Conservation (phyloP, 2,113 vertebrate genomes). For the Scartelaos histophorus region DNA sequence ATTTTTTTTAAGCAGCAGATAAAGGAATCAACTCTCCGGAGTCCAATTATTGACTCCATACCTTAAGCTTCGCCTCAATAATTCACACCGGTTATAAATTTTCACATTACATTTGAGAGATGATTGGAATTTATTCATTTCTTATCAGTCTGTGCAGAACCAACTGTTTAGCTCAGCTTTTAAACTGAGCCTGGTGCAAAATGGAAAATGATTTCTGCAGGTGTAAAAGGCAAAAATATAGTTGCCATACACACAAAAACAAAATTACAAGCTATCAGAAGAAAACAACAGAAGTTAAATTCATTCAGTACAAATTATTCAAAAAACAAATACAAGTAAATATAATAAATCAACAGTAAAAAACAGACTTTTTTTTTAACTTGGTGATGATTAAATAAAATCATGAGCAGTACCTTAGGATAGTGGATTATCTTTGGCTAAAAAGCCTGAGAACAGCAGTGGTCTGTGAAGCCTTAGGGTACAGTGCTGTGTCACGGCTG, state of each 20-base stretch:
- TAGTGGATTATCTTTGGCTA: constrained; percentile 6
- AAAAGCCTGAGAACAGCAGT: constrained; percentile 33
- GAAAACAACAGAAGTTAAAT: background rate
- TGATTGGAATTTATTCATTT: constrained; percentile 27
- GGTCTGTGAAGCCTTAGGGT: constrained; percentile 17
- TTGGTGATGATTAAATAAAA: constrained; percentile 12
- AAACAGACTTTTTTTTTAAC: background rate
- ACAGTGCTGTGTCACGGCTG: constrained; percentile 22
- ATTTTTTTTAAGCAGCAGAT: constrained; percentile 31
- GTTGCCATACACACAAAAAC: background rate
- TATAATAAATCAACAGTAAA: background rate
- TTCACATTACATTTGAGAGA: constrained; percentile 29
- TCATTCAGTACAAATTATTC: background rate
- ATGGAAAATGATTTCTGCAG: constrained; percentile 22
- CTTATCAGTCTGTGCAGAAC: constrained; percentile 19
- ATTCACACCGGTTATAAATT: constrained; percentile 33
- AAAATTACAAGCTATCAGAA: background rate
- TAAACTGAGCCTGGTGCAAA: constrained; percentile 15
- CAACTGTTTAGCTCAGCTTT: constrained; percentile 17
- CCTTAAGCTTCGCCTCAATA: constrained; percentile 37
- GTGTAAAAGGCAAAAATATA: background rate
- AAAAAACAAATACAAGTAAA: background rate
- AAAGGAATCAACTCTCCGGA: constrained; percentile 37
- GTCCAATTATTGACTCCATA: constrained; percentile 56
- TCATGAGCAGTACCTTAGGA: constrained; percentile 15